Conservation (phyloP, 1,140 invertebrate species). For the Bradysia coprophila region DNA sequence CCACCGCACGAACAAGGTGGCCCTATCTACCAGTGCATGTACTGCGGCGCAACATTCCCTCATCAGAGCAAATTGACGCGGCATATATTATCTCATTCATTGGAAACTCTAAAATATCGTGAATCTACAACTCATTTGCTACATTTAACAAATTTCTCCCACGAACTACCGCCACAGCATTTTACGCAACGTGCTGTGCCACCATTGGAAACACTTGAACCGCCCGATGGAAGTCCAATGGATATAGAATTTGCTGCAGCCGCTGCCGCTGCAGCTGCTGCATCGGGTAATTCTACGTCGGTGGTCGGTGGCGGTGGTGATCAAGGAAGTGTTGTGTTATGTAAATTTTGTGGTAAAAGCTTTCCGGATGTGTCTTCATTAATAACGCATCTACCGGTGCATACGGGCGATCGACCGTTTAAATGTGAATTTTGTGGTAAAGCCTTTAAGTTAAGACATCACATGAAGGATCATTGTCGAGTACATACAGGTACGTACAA, state of each 20-base stretch:
- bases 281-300: slow-evolving; percentile 21
- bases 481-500: slow-evolving; percentile 67
- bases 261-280: slow-evolving; percentile 23
- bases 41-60: slow-evolving; percentile 69
- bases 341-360: slow-evolving; percentile 79
- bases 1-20: slow-evolving; percentile 22
- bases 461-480: slow-evolving; percentile 85
- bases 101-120: slow-evolving; percentile 68
- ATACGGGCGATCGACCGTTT: slow-evolving; percentile 74
- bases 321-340: slow-evolving; percentile 57
- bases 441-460: slow-evolving; percentile 73
- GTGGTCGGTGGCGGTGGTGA: slow-evolving; percentile 27
- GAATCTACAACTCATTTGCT: slow-evolving; percentile 44
- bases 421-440: slow-evolving; percentile 84
- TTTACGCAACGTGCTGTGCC: slow-evolving; percentile 27
- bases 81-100: slow-evolving; percentile 69
- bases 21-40: slow-evolving; percentile 59
- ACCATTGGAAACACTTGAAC: slow-evolving; percentile 10
- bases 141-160: slow-evolving; percentile 15
- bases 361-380: slow-evolving; percentile 73
- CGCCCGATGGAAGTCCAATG: slow-evolving; percentile 7
- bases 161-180: slow-evolving; percentile 23
- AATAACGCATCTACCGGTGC: slow-evolving; percentile 67
- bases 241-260: slow-evolving; percentile 20
- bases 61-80: slow-evolving; percentile 75